Base-by-base conservation (phyloP, 2,797 vertebrate genomes). In the Cetoscarus ocellatus region DNA sequence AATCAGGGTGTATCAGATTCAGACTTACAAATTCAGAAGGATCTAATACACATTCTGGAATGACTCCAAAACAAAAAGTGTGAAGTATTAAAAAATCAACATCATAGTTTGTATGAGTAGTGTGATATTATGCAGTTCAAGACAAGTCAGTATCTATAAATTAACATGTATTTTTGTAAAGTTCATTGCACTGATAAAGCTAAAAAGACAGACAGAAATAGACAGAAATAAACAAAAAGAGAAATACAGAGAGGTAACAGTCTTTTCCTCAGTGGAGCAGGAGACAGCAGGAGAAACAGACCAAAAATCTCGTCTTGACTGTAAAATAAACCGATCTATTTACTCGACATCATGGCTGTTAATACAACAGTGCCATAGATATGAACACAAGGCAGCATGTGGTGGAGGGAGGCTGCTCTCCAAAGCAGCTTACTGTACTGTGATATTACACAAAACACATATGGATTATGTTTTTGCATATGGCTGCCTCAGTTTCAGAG, bases 391-490 rank as follows among this genome's bases (percentile, higher is more conserved):
- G 39, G 35, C 80, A 55, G 79, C 68, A 36, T 66, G 70, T 39
- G 73, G 73, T 36, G 54, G 36, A 65, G 42, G 52, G 56, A 53
- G 62, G 66, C 65, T 13, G 71, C 19, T 54, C 17, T 61, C 63
- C 51, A 74, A 73, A 84, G 82, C 81, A n/a, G 86, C 75, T 80
- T 77, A 82, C 42, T 56, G 60, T 4, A 11, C 71, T 18, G 13
- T 57, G 64, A 83, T 67, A 69, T 71, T 62, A 74, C 71, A 73
- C 55, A 70, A 66, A 60, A 59, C 79, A 83, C 86, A 67, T 78
- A 71, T 78, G 78, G 84, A 88, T 85, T 78, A 80, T 69, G 53
- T 43, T 71, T 80, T 59, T 78, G 62, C 71, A 75, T 64, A 73
- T 69, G 65, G 51, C 71, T 7, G 55, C 62, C 34, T 58, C 62